These are phyloP conservation scores for Cetoscarus ocellatus DNA, from an alignment of 2,797 vertebrate genomes.

Conservation along the genomic window DNA sequence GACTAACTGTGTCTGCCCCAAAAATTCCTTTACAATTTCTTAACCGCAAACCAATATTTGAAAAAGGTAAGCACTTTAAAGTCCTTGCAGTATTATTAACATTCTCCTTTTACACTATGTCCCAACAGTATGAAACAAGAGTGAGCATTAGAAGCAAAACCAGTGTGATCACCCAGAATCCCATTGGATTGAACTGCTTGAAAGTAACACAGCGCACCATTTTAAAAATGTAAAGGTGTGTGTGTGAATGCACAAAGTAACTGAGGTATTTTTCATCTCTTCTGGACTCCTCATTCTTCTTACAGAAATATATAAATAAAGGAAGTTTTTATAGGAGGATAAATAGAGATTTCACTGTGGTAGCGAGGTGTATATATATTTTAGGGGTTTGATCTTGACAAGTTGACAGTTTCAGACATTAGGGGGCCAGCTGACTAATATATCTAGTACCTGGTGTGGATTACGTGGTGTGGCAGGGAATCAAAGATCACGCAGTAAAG, in stretches of 20 bases:
- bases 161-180: no score
- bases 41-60: no score
- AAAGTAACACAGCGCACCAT: no score
- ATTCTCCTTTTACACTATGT: no score
- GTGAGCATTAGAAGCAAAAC: no score
- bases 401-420: slow-evolving; percentile 43
- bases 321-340: neutral
- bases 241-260: neutral
- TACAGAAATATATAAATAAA: neutral
- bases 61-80: no score
- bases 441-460: slow-evolving; percentile 63
- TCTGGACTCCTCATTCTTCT: neutral
- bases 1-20: no score
- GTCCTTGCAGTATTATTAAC: no score
- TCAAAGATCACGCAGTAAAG: slow-evolving; percentile 70
- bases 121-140: no score
- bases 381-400: slow-evolving; percentile 23
- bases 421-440: slow-evolving; percentile 60
- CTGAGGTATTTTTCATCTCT: neutral
- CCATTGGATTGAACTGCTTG: no score
- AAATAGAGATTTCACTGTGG: slow-evolving; percentile 8
- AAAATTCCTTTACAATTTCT: no score
- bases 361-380: slow-evolving; percentile 10
- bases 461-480: slow-evolving; percentile 67
- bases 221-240: neutral